Base-by-base conservation (phyloP, 2,888 invertebrate species). In the Geophilus truncorum region DNA sequence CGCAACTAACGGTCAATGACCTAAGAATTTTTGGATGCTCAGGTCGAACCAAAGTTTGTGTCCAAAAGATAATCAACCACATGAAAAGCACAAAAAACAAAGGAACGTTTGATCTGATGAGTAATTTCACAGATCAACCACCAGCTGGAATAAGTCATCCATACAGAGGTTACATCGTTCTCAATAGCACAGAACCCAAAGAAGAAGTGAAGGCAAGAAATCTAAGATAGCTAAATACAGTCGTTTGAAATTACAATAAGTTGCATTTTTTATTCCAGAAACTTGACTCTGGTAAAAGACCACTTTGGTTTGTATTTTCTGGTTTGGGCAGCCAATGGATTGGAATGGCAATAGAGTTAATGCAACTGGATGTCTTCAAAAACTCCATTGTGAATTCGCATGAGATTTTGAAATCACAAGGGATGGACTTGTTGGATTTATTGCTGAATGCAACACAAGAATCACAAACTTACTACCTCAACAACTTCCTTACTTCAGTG, bases 291-390 rank as follows among this genome's bases (percentile, higher is more conserved):
- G 78, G 9, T 3, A 32, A 34, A 76, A n/a, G 57, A 79, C 78
- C 88, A 21, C 84, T 89, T 23, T 89, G 89, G 88, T 89, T 86
- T 84, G 85, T 89, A 79, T 89, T 89, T 85, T 87, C 89, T 81
- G 89, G 89, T 57, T 89, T 90, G 89, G 89, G 89, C 12, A 87
- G 88, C 10, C 89, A 89, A 84, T 90, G 89, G 89, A 85, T 86
- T 79, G 88, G 88, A 78, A 90, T 90, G 89, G 89, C 88, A 3
- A 85, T 86, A 45, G 85, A 86, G 28, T 85, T 89, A 84, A 88
- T 89, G 88, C n/a, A 76, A 40, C 83, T 89, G 5, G 86, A 87
- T n/a, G 82, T 85, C 25, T 89, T 89, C 85, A 84, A 85, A 79
- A 82, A 86, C 9, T 88, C 89, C 18, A 87, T 89, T 76, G 82